These are phyloP conservation scores for Pluvianellus socialis DNA, from an alignment of 2,113 vertebrate genomes.

Conservation along the genomic window DNA sequence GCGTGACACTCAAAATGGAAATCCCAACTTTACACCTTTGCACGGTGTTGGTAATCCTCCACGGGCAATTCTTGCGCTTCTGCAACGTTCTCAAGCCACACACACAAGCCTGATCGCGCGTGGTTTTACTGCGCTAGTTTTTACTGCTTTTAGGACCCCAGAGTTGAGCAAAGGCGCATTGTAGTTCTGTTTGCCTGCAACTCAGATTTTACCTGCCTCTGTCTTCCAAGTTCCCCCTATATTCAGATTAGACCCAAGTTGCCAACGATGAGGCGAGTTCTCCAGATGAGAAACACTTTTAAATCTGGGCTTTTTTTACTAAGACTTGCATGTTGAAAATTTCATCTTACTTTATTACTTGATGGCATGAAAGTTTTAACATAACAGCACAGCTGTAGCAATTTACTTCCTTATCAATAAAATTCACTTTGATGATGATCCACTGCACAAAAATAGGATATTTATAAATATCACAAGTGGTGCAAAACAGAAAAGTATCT, in stretches of 20 bases:
- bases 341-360: neutral
- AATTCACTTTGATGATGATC: neutral
- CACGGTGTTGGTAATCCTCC: fast-evolving
- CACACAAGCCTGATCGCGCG: too few relatives aligned
- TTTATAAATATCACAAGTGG: neutral
- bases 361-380: neutral
- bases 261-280: neutral
- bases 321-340: neutral
- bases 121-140: neutral
- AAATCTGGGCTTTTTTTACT: neutral
- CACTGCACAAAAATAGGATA: neutral
- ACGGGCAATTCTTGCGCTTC: fast-evolving
- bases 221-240: neutral
- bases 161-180: fast-evolving
- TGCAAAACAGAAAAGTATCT: neutral
- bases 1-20: fast-evolving
- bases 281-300: neutral
- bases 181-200: neutral
- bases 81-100: neutral
- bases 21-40: neutral
- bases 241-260: neutral
- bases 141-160: neutral
- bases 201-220: neutral
- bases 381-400: neutral
- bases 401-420: neutral